Base-by-base conservation (phyloP, 2,888 invertebrate species). In the Sphaerophoria rueppellii region DNA sequence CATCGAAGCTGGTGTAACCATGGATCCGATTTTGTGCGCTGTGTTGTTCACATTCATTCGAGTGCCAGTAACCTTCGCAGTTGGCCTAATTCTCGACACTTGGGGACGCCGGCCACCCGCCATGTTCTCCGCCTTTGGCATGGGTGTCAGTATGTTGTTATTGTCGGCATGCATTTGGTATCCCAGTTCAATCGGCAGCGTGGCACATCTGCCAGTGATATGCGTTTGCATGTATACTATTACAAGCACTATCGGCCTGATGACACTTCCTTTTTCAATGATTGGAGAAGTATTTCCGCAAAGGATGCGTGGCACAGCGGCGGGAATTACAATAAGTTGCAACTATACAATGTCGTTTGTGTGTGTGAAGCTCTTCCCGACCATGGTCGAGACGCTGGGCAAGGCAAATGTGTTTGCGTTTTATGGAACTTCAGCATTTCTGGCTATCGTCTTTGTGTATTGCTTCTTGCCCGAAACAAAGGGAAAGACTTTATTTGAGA, bases 191-290 rank as follows among this genome's bases (percentile, higher is more conserved):
- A 14, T 87, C 6, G 60, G 76, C 6, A 50, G 46, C 0, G 12
- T 87, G 16, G 86, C 87, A 9, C 85, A 83, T 52, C 69, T 88
- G 63, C 77, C 88, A 6, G 85, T 88, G 12, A 32, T 77, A 9
- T 87, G 87, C 63, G 87, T 88, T 43, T 81, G 88, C 48, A 77
- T 87, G 58, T 88, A 70, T 89, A 92, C 54, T 92, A 93, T 87
- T 90, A 95, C 11, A 90, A 94, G 88, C 88, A 88, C 87, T 12
- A 70, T 88, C 11, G 88, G 95, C 0, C 71, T 88, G 14, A 87
- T 94, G 16, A 94, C 95, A 0, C 89, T 95, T 52, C 95, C 95
- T 0, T 95, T 95, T 94, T 93, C 94, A 35, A 93, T 95, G 93
- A 94, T 94, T 79, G 95, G 95, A 0, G 95, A 95, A 91, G 92